Percentiles rank a stretch among this genome's conserved stretches.
phyloP scores from a whole-genome alignment of 2,888 invertebrate genomes.

The Hymenopus coronatus region DNA sequence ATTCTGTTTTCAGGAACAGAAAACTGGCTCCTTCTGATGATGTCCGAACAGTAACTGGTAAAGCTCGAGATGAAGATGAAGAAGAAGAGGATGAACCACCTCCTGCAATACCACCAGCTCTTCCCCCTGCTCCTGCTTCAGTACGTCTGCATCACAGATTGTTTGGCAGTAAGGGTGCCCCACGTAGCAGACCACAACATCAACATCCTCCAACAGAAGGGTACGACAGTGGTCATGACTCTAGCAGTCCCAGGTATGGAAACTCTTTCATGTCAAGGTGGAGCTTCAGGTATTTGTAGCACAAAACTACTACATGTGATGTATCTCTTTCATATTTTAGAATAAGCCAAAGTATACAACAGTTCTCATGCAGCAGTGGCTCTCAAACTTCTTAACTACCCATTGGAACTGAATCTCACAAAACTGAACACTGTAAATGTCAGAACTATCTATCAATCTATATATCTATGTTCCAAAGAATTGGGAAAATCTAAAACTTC shows the following conservation, averaged over 20 bases:
- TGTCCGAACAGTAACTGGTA: constrained; percentile 45
- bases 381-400: neutral
- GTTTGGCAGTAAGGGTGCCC: constrained; percentile 1
- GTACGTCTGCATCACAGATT: constrained; percentile 22
- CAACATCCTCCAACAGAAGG: constrained; percentile 37
- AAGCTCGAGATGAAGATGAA: constrained; percentile 42
- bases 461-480: too few relatives aligned
- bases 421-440: neutral
- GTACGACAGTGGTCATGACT: constrained; percentile 70
- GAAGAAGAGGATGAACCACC: constrained; percentile 28
- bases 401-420: too few relatives aligned
- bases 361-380: neutral
- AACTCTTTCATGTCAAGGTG: neutral
- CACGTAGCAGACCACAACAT: neutral
- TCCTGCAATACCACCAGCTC: constrained; percentile 32
- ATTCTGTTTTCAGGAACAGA: neutral
- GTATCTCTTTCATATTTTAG: neutral
- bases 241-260: constrained; percentile 45
- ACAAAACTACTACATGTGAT: neutral
- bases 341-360: neutral
- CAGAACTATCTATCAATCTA: neutral
- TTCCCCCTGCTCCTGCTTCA: constrained; percentile 50
- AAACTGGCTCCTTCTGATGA: constrained; percentile 10
- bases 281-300: neutral
- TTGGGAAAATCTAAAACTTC: neutral